Conservation (phyloP, 2,888 invertebrate species). For the Caenorhabditis macrosperma region DNA sequence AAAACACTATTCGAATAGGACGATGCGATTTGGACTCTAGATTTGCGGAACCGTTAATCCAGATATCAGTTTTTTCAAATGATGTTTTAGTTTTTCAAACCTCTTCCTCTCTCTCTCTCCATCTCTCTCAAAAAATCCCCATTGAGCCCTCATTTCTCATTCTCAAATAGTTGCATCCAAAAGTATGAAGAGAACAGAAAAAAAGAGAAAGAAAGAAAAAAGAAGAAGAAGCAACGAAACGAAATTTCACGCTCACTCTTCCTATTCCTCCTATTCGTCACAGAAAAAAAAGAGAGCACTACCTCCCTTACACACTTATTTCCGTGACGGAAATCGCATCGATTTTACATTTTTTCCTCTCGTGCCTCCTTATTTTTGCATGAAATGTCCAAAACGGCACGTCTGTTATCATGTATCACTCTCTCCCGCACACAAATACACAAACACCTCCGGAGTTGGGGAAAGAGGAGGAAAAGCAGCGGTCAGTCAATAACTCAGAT, state of each 20-base stretch:
- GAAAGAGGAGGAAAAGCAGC: too few relatives aligned
- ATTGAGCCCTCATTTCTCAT: neutral
- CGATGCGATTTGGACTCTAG: too few relatives aligned
- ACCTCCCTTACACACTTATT: neutral
- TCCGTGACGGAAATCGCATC: constrained; percentile 8
- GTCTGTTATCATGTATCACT: neutral
- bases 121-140: neutral
- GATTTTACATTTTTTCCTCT: constrained; percentile 2
- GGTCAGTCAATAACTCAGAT: too few relatives aligned
- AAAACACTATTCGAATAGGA: too few relatives aligned
- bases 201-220: constrained; percentile 19
- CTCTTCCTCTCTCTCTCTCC: neutral
- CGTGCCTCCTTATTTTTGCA: neutral
- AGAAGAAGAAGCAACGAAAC: constrained; percentile 17
- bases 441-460: too few relatives aligned
- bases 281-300: neutral
- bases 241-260: neutral
- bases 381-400: neutral
- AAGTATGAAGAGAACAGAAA: too few relatives aligned
- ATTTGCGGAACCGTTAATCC: too few relatives aligned
- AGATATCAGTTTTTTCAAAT: too few relatives aligned
- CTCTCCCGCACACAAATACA: too few relatives aligned
- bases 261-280: neutral
- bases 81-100: neutral
- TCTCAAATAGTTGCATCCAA: neutral